Evolutionary conservation across 2,113 vertebrate genomes (phyloP).

Genomic region (Antechinus stuartii): DNA sequence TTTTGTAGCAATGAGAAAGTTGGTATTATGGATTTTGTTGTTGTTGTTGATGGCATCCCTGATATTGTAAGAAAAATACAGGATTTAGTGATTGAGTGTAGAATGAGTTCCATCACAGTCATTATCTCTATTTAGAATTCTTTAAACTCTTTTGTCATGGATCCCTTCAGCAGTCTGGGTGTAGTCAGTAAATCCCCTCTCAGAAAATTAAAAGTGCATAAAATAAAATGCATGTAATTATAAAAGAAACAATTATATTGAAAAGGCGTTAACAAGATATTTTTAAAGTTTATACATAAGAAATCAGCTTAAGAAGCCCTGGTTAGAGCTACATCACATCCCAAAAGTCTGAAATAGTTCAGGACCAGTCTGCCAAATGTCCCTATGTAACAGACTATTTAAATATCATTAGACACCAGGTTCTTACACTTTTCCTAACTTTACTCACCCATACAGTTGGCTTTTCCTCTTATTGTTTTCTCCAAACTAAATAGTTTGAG

Average conservation of each 20-base stretch:
- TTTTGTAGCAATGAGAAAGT: background rate
- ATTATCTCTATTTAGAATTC: background rate
- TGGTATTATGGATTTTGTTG: background rate
- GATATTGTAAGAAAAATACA: background rate
- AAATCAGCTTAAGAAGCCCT: background rate
- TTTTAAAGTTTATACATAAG: background rate
- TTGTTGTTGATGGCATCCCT: background rate
- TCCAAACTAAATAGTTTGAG: background rate
- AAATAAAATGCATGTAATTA: background rate
- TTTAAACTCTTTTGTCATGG: background rate
- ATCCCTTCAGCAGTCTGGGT: background rate
- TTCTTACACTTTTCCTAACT: background rate
- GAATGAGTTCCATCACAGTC: background rate
- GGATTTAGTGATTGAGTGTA: background rate
- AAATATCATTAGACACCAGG: background rate
- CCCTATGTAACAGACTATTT: background rate
- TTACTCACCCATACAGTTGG: background rate
- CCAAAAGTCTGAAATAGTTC: background rate
- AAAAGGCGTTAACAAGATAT: background rate
- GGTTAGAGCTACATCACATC: background rate
- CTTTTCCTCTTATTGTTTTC: background rate
- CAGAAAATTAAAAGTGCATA: background rate
- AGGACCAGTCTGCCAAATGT: background rate
- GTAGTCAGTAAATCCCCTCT: background rate
- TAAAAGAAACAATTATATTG: background rate